Conservation (phyloP, 2,113 vertebrate species). For the Trogon melanurus region DNA sequence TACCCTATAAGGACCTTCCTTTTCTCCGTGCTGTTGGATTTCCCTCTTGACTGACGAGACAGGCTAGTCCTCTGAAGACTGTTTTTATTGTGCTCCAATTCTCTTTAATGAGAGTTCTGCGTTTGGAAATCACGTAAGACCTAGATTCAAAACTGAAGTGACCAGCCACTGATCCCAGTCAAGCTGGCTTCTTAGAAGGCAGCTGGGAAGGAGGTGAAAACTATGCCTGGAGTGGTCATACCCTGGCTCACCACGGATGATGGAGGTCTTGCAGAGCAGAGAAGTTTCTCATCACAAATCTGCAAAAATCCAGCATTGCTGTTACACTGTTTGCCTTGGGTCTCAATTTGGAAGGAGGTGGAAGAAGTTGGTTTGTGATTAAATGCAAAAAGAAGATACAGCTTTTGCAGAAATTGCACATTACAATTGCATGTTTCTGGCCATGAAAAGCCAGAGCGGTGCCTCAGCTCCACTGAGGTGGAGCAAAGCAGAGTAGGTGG, state of each 20-base stretch:
- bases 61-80: not conserved
- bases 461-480: not conserved
- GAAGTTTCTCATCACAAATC: not conserved
- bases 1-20: not conserved
- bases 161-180: not conserved
- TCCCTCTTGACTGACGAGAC: not conserved
- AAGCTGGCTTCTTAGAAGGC: not conserved
- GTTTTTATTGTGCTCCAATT: not conserved
- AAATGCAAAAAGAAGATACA: not conserved
- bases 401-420: not conserved
- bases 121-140: not conserved
- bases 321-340: not conserved
- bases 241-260: not conserved
- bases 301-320: not conserved
- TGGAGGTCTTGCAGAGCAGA: not conserved
- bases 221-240: not conserved
- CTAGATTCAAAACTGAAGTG: not conserved
- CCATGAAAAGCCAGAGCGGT: not conserved
- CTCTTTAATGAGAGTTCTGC: not conserved
- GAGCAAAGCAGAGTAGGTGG: rapidly evolving
- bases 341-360: not conserved
- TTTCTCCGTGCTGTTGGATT: not conserved
- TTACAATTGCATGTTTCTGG: not conserved
- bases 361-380: not conserved
- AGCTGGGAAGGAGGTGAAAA: not conserved